Base-by-base conservation (phyloP, 2,113 vertebrate genomes). In the Monarcha castaneiventris region DNA sequence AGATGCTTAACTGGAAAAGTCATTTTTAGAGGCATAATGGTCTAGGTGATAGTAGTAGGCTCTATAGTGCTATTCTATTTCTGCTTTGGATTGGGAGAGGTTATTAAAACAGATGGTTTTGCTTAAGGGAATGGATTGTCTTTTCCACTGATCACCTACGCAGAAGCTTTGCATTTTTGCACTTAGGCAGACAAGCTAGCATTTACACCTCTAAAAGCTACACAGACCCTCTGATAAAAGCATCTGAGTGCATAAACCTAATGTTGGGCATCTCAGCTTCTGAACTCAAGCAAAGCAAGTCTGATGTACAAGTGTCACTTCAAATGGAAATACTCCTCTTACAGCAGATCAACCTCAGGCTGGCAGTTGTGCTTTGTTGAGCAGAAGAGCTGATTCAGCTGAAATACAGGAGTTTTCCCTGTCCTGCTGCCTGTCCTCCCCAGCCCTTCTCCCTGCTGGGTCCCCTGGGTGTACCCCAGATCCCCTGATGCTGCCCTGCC, bases 1-100 rank as follows among this genome's bases (percentile, higher is more conserved):
- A 90, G 79, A 75, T 92, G 83, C 41, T 75, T 89, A 84, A 90
- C 10, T 4, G 17, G 73, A 92, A 93, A 95, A 87, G 76, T 61
- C 64, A 94, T 56, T 95, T 77, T 87, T 64, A 69, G 29, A 88
- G 16, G 22, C 56, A 67, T 32, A 88, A 74, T 5, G 6, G 48
- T 48, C 76, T 52, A 35, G 48, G 48, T 0, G 0, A 15, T 16
- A 78, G n/a, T 29, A 62, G 29, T 9, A 71, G 27, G 61, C 32
- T 71, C 48, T 59, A 7, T 1, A 75, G 44, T 26, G n/a, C 39
- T 39, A 48, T 44, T 92, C 35, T 46, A 44, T 58, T 88, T 90
- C 55, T 92, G 48, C 84, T 71, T 58, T 51, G 35, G 37, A 33
- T 26, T 63, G 49, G 25, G 27, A 46, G 11, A 26, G 33, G 19